Base-by-base conservation (phyloP, 1,140 invertebrate species). In the Drosophila tsacasi region DNA sequence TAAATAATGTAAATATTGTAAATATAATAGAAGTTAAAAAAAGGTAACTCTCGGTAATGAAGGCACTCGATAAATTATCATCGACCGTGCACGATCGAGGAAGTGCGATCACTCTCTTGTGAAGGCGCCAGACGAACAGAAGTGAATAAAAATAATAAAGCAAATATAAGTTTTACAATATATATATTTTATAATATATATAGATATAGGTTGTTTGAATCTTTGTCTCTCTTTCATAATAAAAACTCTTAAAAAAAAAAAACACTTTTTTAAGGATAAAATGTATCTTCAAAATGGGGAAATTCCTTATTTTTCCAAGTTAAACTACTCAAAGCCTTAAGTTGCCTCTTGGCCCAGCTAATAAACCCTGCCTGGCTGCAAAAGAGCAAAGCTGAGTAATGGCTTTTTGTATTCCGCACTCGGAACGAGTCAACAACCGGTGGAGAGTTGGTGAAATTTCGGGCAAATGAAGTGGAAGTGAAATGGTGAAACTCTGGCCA, bases 391-490 rank as follows among this genome's bases (percentile, higher is more conserved):
- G 32, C 32, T 50, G 66, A 69, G 32, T 59, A 68, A 72, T 72
- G 25, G 52, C 44, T 73, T 72, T 73, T 50, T 19, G 67, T 73
- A 72, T 73, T 73, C 69, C 44, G 69, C 27, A 73, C 67, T 72
- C 67, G 69, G 69, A 72, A 68, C 46, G 47, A 39, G 47, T 40
- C 46, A 69, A 69, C 63, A 40, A 67, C 63, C 40, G 44, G 23
- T 17, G 46, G 46, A 52, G 49, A 76, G 73, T 39, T 73, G 82
- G 81, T 81, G 81, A 83, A 83, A 85, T 84, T 81, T 55, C 15
- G 73, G 67, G 71, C 73, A 81, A 85, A 78, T 85, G 63, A 46
- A 19, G 49, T 47, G 63, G 62, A 80, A 84, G 68, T 58, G 67
- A 71, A 71, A 67, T 67, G 59, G 81, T 58, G 76, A 83, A 83